A percentile compares a stretch with the other conserved stretches of the same genome.
These are phyloP conservation scores for Spilogale gracilis DNA, from an alignment of 2,113 vertebrate species.

Conservation along the genomic window DNA sequence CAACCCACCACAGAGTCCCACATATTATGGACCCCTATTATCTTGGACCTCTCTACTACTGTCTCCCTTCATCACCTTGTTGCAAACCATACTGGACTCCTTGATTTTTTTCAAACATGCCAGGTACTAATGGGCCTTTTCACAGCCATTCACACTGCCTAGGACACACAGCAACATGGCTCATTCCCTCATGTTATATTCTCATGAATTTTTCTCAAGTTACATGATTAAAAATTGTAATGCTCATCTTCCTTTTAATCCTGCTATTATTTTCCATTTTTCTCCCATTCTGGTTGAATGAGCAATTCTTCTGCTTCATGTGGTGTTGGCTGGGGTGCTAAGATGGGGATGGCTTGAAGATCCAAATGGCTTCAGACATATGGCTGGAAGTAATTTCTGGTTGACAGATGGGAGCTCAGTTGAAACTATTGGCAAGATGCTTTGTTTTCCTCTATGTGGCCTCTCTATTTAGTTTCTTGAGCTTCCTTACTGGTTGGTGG, in stretches of 20 bases:
- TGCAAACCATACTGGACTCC: neutral
- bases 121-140: neutral
- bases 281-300: neutral
- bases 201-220: neutral
- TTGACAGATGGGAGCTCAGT: slow-evolving; percentile 15
- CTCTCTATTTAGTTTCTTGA: neutral
- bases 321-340: neutral
- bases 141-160: neutral
- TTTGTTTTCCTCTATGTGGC: neutral
- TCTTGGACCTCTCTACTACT: neutral
- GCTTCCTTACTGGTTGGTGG: neutral
- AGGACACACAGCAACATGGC: neutral
- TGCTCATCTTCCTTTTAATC: neutral
- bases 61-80: neutral
- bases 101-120: neutral
- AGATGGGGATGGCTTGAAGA: neutral
- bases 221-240: neutral
- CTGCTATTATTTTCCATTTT: neutral
- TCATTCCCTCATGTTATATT: neutral
- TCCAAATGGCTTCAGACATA: neutral
- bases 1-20: neutral
- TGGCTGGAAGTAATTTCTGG: neutral
- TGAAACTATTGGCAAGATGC: neutral
- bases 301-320: neutral
- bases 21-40: neutral